These are phyloP conservation scores for Dendrolimus kikuchii DNA, from an alignment of 1,140 invertebrate genomes.

Conservation along the genomic window DNA sequence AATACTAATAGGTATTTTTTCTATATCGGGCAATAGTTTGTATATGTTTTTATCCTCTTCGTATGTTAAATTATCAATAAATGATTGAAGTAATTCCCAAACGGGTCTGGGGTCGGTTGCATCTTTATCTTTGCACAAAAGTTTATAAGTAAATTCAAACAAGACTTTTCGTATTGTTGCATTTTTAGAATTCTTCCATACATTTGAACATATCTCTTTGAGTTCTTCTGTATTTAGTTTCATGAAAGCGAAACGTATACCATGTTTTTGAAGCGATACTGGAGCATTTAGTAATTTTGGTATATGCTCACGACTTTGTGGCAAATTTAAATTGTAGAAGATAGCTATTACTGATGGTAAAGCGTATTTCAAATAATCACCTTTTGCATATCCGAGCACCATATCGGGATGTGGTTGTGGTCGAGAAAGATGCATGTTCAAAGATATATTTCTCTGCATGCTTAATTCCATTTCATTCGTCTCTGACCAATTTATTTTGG, in stretches of 20 bases:
- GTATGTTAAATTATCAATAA: constrained; percentile 37
- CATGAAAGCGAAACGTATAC: constrained; percentile 32
- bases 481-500: constrained; percentile 31
- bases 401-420: constrained; percentile 31
- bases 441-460: constrained; percentile 36
- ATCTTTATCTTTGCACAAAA: constrained; percentile 38
- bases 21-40: constrained; percentile 23
- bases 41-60: constrained; percentile 39
- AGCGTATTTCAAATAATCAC: constrained; percentile 41
- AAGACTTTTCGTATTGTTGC: constrained; percentile 35
- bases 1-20: constrained; percentile 25
- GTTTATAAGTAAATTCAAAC: constrained; percentile 34
- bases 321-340: constrained; percentile 36
- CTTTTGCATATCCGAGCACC: constrained; percentile 38
- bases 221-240: constrained; percentile 31
- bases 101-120: constrained; percentile 17
- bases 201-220: constrained; percentile 24
- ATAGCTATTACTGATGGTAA: constrained; percentile 42
- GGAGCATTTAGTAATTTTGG: constrained; percentile 31
- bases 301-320: constrained; percentile 22
- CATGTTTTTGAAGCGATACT: constrained; percentile 51
- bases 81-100: constrained; percentile 33
- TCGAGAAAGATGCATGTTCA: constrained; percentile 42
- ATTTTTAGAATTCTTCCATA: constrained; percentile 40
- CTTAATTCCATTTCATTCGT: constrained; percentile 25